Evolutionary conservation across 2,797 vertebrate species (phyloP).

Genomic region (Oreochromis grahami): DNA sequence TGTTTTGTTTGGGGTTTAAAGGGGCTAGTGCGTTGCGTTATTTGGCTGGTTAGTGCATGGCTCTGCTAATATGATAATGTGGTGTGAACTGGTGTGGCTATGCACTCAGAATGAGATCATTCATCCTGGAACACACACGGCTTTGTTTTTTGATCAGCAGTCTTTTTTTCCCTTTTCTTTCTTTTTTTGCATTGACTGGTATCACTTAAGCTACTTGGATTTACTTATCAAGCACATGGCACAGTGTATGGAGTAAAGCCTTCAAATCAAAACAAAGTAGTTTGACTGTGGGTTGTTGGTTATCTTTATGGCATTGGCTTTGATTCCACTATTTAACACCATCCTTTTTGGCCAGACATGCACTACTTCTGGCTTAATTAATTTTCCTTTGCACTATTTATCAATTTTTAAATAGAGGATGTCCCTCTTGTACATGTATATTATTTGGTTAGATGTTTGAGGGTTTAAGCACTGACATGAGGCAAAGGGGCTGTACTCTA

Average conservation of each 20-base stretch:
- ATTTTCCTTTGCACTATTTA: background rate
- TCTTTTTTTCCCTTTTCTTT: rapidly evolving
- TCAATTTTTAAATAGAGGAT: background rate
- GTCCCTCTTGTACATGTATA: background rate
- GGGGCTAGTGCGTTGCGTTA: background rate
- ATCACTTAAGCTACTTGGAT: background rate
- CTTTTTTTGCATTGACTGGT: background rate
- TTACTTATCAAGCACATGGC: background rate
- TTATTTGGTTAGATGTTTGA: background rate
- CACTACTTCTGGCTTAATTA: background rate
- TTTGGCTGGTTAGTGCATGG: background rate
- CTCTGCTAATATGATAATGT: conserved; percentile 4
- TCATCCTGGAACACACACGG: conserved; percentile 33
- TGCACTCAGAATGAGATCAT: conserved; percentile 52
- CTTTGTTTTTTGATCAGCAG: conserved; percentile 41
- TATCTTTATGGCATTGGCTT: background rate
- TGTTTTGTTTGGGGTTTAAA: background rate
- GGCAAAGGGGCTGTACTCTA: background rate
- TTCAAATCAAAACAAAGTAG: background rate
- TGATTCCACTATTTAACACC: background rate
- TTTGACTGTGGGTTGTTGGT: background rate
- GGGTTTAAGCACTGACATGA: background rate
- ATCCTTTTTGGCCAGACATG: background rate
- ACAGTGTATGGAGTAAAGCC: background rate
- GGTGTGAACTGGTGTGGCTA: conserved; percentile 16